phyloP scores from a whole-genome alignment of 1,140 invertebrate species.

The Arctopsyche grandis region DNA sequence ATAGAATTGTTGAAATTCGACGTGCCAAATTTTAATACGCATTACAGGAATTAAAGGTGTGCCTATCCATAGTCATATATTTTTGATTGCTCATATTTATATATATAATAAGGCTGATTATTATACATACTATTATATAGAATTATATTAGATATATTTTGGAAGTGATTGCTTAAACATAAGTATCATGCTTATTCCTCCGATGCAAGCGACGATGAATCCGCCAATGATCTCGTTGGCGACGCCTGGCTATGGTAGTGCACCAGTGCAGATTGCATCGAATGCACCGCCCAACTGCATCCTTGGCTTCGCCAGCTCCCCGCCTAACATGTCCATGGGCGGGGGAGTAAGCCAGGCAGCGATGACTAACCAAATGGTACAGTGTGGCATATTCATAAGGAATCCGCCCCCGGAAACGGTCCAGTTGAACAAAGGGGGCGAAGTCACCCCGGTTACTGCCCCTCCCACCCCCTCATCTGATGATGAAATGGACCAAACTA shows the following conservation, averaged over 20 bases:
- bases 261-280: conserved; percentile 44
- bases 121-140: background rate
- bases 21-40: conserved; percentile 49
- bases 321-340: conserved; percentile 49
- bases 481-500: conserved; percentile 29
- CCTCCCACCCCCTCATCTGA: background rate
- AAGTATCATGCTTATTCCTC: conserved; percentile 51
- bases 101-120: conserved; percentile 32
- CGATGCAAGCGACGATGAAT: conserved; percentile 48
- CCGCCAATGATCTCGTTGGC: conserved; percentile 49
- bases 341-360: conserved; percentile 44
- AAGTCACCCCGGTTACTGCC: background rate
- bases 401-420: conserved; percentile 24
- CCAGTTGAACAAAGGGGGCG: background rate
- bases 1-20: conserved; percentile 11
- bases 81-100: background rate
- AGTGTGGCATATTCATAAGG: conserved; percentile 34
- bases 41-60: conserved; percentile 51
- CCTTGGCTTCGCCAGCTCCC: conserved; percentile 49
- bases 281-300: conserved; percentile 32
- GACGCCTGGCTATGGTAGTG: conserved; percentile 48
- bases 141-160: background rate
- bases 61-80: conserved; percentile 43
- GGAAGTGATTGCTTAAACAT: conserved; percentile 3
- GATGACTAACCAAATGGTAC: conserved; percentile 49